phyloP scores from a whole-genome alignment of 2,113 vertebrate genomes.

The Neogobius melanostomus region DNA sequence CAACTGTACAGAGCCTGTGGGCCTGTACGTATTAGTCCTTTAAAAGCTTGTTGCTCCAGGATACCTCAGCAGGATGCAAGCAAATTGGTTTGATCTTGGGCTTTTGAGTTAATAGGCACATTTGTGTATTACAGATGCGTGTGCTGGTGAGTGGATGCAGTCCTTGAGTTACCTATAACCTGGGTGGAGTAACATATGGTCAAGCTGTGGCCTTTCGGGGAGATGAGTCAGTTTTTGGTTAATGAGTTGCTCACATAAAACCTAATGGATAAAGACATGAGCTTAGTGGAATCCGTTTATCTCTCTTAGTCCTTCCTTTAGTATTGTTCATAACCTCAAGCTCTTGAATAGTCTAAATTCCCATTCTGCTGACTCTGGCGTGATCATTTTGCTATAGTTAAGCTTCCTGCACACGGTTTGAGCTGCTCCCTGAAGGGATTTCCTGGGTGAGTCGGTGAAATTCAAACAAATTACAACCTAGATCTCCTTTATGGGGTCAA shows the following conservation, averaged over 20 bases:
- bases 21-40: conserved; percentile 8
- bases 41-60: conserved; percentile 9
- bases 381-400: conserved; percentile 34
- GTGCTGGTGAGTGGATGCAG: conserved; percentile 3
- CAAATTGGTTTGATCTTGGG: conserved; percentile 6
- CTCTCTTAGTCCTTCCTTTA: conserved; percentile 22
- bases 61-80: conserved; percentile 10
- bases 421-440: conserved; percentile 36
- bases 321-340: conserved; percentile 17
- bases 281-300: conserved; percentile 22
- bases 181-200: conserved; percentile 33
- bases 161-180: conserved; percentile 37
- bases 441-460: conserved; percentile 42
- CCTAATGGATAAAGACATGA: conserved; percentile 7
- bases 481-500: conserved; percentile 19
- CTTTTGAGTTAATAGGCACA: not conserved
- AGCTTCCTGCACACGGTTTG: conserved; percentile 51
- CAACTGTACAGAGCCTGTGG: not conserved
- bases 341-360: conserved; percentile 31
- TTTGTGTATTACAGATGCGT: not conserved
- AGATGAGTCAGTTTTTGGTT: conserved; percentile 21
- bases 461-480: conserved; percentile 35
- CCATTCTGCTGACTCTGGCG: conserved; percentile 43
- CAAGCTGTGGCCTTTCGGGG: not conserved
- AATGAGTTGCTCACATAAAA: conserved; percentile 7